phyloP scores from a whole-genome alignment of 2,797 vertebrate genomes.

The Pipistrellus nathusii region DNA sequence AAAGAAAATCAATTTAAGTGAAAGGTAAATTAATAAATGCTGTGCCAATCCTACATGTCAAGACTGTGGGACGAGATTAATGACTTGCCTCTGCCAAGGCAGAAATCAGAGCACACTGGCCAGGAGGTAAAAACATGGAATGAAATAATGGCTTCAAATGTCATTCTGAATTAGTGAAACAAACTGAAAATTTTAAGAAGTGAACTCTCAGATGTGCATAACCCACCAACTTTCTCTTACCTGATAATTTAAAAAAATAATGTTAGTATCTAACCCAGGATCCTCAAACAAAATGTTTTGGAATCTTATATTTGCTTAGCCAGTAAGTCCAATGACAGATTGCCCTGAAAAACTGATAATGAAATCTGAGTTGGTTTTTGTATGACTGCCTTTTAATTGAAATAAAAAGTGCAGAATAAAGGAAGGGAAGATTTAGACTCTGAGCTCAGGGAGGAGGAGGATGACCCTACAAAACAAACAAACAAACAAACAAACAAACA shows the following conservation, averaged over 20 bases:
- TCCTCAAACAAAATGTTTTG: not conserved
- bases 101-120: not conserved
- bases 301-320: not conserved
- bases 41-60: not conserved
- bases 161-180: conserved; percentile 32
- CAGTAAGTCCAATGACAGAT: not conserved
- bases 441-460: not conserved
- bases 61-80: conserved; percentile 21
- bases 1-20: conserved; percentile 57
- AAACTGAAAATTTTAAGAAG: conserved; percentile 37
- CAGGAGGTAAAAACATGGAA: not conserved
- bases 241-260: not conserved
- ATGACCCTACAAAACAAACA: not conserved
- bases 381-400: not conserved
- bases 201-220: not conserved
- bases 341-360: not conserved
- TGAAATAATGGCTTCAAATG: conserved; percentile 15
- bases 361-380: not conserved
- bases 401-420: not conserved
- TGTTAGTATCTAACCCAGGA: not conserved
- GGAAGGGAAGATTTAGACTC: not conserved
- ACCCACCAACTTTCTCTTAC: not conserved
- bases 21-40: conserved; percentile 63
- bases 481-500: not conserved
- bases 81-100: not conserved